Percentiles rank a stretch among this genome's conserved stretches.
These are phyloP conservation scores for Zele albiditarsus DNA, from an alignment of 2,888 invertebrate species.

Conservation along the genomic window DNA sequence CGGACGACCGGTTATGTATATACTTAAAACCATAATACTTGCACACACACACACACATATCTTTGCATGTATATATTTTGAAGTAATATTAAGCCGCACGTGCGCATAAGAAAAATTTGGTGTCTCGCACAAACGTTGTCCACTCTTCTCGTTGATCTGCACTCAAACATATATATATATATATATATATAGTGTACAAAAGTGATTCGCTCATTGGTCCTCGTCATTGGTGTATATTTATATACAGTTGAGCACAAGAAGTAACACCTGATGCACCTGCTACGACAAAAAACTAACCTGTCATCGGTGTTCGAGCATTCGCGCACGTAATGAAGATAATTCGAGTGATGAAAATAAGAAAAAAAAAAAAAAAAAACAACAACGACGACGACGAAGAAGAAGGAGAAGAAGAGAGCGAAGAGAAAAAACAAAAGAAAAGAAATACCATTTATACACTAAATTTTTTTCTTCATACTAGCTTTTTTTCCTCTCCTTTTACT, in stretches of 20 bases:
- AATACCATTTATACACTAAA: neutral
- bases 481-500: neutral
- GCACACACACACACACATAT: neutral
- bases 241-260: neutral
- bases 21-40: too few relatives aligned
- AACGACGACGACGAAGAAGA: neutral
- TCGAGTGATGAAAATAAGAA: slow-evolving; percentile 7
- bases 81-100: slow-evolving; percentile 14
- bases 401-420: neutral
- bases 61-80: neutral
- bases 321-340: slow-evolving; percentile 21
- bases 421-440: neutral
- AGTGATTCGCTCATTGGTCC: neutral
- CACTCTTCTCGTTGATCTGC: neutral
- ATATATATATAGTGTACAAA: too few relatives aligned
- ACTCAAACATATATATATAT: neutral
- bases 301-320: neutral
- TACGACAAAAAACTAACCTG: slow-evolving; percentile 9
- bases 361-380: neutral
- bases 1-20: slow-evolving; percentile 30
- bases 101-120: slow-evolving; percentile 6
- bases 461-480: neutral
- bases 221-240: neutral
- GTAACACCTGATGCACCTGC: slow-evolving; percentile 5
- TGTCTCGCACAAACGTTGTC: neutral